phyloP scores from a whole-genome alignment of 2,888 invertebrate species.

The Ectropis crepuscularia region DNA sequence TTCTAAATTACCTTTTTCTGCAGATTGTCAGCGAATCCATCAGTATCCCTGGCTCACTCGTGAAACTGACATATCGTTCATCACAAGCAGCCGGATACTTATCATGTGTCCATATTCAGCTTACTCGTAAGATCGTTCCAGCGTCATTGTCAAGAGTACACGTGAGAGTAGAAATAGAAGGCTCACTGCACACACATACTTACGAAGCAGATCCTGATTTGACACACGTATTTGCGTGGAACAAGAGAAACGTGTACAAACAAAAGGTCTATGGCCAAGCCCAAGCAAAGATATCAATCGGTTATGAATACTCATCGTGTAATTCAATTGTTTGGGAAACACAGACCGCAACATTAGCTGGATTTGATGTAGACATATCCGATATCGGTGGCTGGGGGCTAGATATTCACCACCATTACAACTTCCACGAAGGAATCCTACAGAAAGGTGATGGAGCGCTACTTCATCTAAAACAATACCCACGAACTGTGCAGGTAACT shows the following conservation, averaged over 20 bases:
- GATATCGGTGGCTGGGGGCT: conserved; percentile 99
- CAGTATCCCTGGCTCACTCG: conserved; percentile 95
- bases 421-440: conserved; percentile 98
- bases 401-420: conserved; percentile 99
- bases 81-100: conserved; percentile 97
- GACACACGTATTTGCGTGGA: conserved; percentile 98
- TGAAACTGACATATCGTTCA: conserved; percentile 97
- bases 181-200: conserved; percentile 94
- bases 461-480: conserved; percentile 96
- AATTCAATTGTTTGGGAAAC: conserved; percentile 96
- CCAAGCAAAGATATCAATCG: conserved; percentile 94
- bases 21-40: conserved; percentile 99
- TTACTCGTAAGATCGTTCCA: conserved; percentile 92
- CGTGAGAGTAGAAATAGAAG: conserved; percentile 96
- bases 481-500: conserved; percentile 90
- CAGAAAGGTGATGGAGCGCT: conserved; percentile 99
- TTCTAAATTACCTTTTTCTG: conserved; percentile 31
- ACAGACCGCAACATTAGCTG: conserved; percentile 96
- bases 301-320: conserved; percentile 97
- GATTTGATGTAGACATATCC: conserved; percentile 98
- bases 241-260: conserved; percentile 98
- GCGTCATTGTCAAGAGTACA: conserved; percentile 94
- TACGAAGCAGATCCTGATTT: conserved; percentile 98
- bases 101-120: conserved; percentile 95
- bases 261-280: conserved; percentile 97